Conservation (phyloP, 1,140 invertebrate species). For the Pseudomyrmex sp. region DNA sequence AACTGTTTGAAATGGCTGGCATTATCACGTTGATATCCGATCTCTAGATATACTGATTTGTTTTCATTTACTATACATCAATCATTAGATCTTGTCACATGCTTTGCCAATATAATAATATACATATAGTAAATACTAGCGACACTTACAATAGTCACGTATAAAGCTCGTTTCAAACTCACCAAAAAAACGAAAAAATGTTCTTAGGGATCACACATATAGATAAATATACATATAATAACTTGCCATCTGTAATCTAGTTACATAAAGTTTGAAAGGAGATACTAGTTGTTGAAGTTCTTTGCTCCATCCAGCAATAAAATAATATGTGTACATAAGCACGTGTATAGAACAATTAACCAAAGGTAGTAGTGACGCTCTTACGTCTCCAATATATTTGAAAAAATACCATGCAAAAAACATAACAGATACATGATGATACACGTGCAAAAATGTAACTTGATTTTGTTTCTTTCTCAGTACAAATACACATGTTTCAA, state of each 20-base stretch:
- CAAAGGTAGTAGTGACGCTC: neutral
- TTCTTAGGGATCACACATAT: neutral
- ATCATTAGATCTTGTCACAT: too few species aligned
- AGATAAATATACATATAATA: conserved; percentile 14
- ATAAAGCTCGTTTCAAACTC: too few species aligned
- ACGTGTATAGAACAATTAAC: conserved; percentile 30
- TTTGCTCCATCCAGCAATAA: neutral
- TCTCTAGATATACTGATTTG: too few species aligned
- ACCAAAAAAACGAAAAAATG: neutral
- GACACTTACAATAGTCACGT: too few species aligned
- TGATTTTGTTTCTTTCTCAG: conserved; percentile 89
- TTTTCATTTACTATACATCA: too few species aligned
- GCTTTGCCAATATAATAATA: too few species aligned
- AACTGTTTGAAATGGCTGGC: too few species aligned
- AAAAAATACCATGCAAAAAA: conserved; percentile 87
- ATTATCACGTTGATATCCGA: too few species aligned
- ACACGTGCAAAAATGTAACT: conserved; percentile 89
- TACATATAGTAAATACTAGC: too few species aligned
- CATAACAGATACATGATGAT: conserved; percentile 88
- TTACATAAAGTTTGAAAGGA: conserved; percentile 10
- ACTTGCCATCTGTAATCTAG: conserved; percentile 45
- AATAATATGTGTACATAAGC: conserved; percentile 46
- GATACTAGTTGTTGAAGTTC: neutral
- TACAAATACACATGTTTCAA: conserved; percentile 87
- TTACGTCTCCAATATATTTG: conserved; percentile 80